These are phyloP conservation scores for Pristis pectinata DNA, from an alignment of 2,797 vertebrate species.

Conservation along the genomic window DNA sequence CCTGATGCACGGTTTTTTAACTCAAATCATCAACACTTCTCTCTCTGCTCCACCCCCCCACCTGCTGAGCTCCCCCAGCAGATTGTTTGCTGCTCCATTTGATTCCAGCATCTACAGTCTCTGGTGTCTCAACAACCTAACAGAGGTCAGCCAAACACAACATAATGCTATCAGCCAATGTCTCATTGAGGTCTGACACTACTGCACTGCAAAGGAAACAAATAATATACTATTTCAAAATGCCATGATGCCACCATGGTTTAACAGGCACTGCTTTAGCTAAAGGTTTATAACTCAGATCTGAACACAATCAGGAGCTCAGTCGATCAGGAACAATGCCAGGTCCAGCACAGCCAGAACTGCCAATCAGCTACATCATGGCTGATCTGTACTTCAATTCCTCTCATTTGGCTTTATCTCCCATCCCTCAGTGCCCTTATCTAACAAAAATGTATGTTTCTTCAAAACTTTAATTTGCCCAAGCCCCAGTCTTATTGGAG, in stretches of 20 bases:
- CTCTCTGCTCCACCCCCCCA: too few species aligned
- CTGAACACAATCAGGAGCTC: not conserved
- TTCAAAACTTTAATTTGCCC: not conserved
- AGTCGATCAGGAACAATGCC: not conserved
- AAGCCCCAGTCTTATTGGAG: not conserved
- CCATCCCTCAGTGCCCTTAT: too few species aligned
- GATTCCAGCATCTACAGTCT: too few species aligned
- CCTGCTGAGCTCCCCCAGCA: too few species aligned
- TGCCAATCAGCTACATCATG: too few species aligned
- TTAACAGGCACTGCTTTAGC: not conserved
- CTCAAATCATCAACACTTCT: too few species aligned
- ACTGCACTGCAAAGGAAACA: not conserved
- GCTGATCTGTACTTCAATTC: not conserved
- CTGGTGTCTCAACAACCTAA: too few species aligned
- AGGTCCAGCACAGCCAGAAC: too few species aligned
- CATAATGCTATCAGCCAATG: not conserved
- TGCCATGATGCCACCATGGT: not conserved
- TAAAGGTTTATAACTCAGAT: not conserved
- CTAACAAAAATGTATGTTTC: not conserved
- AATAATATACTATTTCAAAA: not conserved
- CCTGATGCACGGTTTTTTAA: too few species aligned
- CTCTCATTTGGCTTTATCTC: not conserved
- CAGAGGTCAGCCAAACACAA: not conserved
- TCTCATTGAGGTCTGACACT: not conserved
- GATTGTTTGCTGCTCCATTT: too few species aligned